Evolutionary conservation across 2,888 invertebrate genomes (phyloP).

Genomic region (Thysanoteuthis rhombus): DNA sequence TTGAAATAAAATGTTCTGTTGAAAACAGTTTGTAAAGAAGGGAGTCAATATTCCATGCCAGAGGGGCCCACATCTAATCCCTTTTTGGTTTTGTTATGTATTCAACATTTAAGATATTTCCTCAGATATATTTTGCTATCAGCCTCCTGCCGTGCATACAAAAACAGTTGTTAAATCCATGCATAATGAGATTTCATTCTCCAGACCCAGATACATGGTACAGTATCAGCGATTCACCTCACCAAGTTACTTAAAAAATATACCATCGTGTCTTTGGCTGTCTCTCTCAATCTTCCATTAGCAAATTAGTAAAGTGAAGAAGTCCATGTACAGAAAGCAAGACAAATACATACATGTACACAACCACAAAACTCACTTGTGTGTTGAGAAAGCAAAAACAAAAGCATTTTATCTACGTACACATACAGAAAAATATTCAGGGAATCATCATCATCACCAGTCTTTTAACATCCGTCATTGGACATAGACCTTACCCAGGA

Average conservation of each 20-base stretch:
- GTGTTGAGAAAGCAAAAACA: no score
- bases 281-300: not conserved
- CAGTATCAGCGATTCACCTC: not conserved
- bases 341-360: no score
- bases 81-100: not conserved
- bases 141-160: not conserved
- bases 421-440: no score
- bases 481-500: no score
- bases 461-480: no score
- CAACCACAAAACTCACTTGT: no score
- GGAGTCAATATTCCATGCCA: not conserved
- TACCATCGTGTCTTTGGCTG: not conserved
- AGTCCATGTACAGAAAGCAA: no score
- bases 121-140: not conserved
- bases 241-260: not conserved
- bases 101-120: not conserved
- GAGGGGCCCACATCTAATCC: not conserved
- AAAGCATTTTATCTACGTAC: no score
- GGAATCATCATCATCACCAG: no score
- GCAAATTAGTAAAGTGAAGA: no score
- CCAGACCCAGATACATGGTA: not conserved
- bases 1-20: not conserved
- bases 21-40: not conserved
- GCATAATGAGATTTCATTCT: not conserved
- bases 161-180: not conserved